These are phyloP conservation scores for Epinotia brunnichana DNA, from an alignment of 2,888 invertebrate species.

Conservation along the genomic window DNA sequence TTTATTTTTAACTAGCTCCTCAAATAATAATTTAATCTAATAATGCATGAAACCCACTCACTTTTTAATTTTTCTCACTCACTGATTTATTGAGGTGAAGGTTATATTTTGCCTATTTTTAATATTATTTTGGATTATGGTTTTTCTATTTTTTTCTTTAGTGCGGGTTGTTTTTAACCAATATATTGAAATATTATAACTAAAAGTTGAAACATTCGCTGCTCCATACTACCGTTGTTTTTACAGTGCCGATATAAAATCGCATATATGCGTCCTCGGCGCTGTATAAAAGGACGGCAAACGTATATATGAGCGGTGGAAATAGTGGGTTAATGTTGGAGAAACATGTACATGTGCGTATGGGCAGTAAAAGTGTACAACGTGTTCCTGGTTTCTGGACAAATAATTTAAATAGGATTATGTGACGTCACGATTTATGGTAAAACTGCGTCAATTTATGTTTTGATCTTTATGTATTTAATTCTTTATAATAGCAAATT, in stretches of 20 bases:
- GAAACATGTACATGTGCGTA: neutral
- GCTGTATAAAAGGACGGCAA: neutral
- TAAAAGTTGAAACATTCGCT: neutral
- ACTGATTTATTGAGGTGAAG: constrained; percentile 2
- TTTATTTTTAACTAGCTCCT: too few species aligned
- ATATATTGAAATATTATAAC: too few species aligned
- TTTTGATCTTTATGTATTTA: too few species aligned
- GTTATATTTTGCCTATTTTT: constrained; percentile 28
- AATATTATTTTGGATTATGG: constrained; percentile 15
- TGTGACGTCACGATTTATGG: too few species aligned
- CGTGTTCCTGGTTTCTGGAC: neutral
- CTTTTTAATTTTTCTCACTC: constrained; percentile 13
- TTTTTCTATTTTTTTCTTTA: neutral
- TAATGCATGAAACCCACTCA: constrained; percentile 9
- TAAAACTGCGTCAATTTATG: too few species aligned
- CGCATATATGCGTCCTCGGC: constrained; percentile 1
- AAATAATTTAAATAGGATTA: too few species aligned
- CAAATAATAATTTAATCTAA: neutral
- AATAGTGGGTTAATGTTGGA: constrained; percentile 11
- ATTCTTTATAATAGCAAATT: too few species aligned
- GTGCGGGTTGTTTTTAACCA: constrained; percentile 11
- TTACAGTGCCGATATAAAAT: neutral
- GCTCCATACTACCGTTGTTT: neutral
- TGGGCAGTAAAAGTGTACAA: neutral
- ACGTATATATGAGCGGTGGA: neutral